A percentile compares a stretch with the other conserved stretches of the same genome.
Evolutionary conservation across 2,797 vertebrate species (phyloP).

Genomic region (Syngnathus rostellatus): DNA sequence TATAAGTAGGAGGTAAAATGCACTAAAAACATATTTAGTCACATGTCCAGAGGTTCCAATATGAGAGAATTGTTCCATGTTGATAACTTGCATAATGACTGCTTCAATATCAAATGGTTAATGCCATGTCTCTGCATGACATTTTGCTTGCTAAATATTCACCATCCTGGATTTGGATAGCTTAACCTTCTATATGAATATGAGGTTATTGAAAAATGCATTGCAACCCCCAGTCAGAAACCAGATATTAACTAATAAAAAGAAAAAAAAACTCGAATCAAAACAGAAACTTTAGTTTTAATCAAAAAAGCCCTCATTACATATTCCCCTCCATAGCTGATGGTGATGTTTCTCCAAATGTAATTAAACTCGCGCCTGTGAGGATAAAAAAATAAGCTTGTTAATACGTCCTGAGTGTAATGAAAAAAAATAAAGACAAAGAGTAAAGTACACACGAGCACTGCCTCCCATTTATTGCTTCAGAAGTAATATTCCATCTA

Average conservation of each 20-base stretch:
- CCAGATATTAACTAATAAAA: conserved; percentile 63
- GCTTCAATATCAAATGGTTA: conserved; percentile 51
- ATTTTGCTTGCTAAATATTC: conserved; percentile 64
- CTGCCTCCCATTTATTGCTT: conserved; percentile 63
- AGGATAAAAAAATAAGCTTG: conserved; percentile 69
- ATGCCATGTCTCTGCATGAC: conserved; percentile 52
- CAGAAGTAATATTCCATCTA: conserved; percentile 65
- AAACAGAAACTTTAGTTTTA: conserved; percentile 67
- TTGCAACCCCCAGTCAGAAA: conserved; percentile 41
- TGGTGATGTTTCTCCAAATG: conserved; percentile 51
- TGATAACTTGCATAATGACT: conserved; percentile 44
- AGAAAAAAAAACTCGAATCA: conserved; percentile 33
- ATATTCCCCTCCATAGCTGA: conserved; percentile 53
- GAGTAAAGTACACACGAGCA: conserved; percentile 55
- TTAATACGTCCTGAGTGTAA: conserved; percentile 67
- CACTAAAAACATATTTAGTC: neutral
- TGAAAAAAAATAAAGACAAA: conserved; percentile 57
- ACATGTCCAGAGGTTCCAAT: neutral
- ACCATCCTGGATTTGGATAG: conserved; percentile 48
- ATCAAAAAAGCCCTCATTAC: conserved; percentile 63
- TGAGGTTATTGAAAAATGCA: conserved; percentile 54
- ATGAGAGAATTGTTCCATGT: conserved; percentile 15
- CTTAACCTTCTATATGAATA: conserved; percentile 57
- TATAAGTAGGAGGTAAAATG: neutral
- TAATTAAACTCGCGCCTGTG: conserved; percentile 73